Conservation (phyloP, 1,140 invertebrate species). For the Sycophaga agraensis region DNA sequence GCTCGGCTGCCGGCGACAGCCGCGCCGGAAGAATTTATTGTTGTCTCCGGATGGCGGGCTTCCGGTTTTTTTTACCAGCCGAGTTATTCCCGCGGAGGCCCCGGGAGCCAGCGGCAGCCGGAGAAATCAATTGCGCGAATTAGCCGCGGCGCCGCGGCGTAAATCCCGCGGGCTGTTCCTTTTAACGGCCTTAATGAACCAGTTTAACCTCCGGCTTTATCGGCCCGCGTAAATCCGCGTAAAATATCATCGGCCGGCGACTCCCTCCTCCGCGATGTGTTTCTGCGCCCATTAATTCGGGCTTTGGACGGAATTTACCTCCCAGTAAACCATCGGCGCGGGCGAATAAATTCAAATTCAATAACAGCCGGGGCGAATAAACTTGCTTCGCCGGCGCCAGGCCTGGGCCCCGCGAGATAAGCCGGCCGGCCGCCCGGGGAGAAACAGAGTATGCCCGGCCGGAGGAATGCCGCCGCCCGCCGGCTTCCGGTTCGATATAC, state of each 20-base stretch:
- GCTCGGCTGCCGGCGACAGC: neutral
- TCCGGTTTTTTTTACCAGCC: too few relatives aligned
- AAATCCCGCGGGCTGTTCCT: too few relatives aligned
- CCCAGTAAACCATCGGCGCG: neutral
- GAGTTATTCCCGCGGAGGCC: too few relatives aligned
- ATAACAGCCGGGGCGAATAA: slow-evolving; percentile 20
- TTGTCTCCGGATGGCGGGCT: too few relatives aligned
- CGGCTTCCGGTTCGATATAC: too few relatives aligned
- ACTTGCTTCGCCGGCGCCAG: neutral
- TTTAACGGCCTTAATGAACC: slow-evolving; percentile 19
- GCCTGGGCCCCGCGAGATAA: neutral
- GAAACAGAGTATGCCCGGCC: neutral
- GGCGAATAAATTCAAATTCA: slow-evolving; percentile 22
- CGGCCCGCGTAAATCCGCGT: slow-evolving; percentile 9
- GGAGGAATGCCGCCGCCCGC: too few relatives aligned
- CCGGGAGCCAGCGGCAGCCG: too few relatives aligned
- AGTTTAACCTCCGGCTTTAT: slow-evolving; percentile 11
- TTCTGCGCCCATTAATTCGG: slow-evolving; percentile 10
- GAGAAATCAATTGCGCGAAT: too few relatives aligned
- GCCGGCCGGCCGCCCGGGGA: neutral
- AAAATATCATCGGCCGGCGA: slow-evolving; percentile 7
- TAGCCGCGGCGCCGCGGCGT: too few relatives aligned
- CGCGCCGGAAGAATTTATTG: neutral
- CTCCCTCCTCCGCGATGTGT: neutral
- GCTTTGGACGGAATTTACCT: slow-evolving; percentile 16